Evolutionary conservation across 2,113 vertebrate genomes (phyloP).

Genomic region (Phrynosoma platyrhinos): DNA sequence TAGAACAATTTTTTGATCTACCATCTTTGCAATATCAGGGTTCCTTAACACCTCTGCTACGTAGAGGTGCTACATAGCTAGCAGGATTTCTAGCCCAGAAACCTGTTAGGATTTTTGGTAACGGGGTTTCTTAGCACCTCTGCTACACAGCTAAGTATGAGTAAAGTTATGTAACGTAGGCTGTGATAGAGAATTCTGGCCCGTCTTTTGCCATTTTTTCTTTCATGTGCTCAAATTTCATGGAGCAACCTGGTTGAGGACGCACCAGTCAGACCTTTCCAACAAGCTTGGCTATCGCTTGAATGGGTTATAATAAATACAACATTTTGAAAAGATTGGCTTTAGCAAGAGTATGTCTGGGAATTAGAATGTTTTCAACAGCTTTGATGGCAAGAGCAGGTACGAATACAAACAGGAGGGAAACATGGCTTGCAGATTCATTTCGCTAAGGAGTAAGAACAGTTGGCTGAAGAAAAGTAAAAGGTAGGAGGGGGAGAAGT

Average conservation of each 20-base stretch:
- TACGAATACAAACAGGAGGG: constrained; percentile 33
- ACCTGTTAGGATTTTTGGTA: too few species aligned
- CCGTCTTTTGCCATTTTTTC: too few species aligned
- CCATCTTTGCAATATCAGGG: too few species aligned
- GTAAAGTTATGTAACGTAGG: too few species aligned
- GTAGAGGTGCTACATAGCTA: too few species aligned
- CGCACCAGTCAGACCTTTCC: background rate
- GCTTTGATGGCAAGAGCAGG: constrained; percentile 37
- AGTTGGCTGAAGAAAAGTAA: constrained; percentile 55
- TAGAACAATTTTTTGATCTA: too few species aligned
- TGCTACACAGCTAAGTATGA: too few species aligned
- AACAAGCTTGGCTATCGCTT: background rate
- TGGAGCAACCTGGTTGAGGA: too few species aligned
- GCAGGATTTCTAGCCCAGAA: too few species aligned
- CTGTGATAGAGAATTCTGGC: too few species aligned
- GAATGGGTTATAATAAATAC: background rate
- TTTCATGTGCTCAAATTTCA: background rate
- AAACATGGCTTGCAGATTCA: constrained; percentile 47
- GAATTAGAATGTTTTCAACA: constrained; percentile 22
- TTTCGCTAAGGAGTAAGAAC: constrained; percentile 45
- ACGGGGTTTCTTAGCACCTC: too few species aligned
- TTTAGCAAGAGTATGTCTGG: background rate
- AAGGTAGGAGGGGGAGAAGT: constrained; percentile 26
- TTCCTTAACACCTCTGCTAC: too few species aligned
- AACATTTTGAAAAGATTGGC: background rate